Evolutionary conservation across 2,888 invertebrate species (phyloP), one percentile per base, ranked within the genome.

Genomic region (Erpobdella octoculata): DNA sequence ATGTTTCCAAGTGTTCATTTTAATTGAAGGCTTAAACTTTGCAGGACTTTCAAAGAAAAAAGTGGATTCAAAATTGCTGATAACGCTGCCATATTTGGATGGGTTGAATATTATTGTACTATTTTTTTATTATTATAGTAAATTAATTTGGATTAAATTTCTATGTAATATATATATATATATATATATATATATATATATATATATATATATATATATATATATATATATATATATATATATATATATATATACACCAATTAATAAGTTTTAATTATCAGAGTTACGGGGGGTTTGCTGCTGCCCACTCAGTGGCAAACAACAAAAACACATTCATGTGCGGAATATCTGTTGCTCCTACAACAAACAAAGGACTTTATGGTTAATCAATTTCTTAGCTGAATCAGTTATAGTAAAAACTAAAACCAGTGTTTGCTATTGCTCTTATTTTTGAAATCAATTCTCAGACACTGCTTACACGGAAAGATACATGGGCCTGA

Each of bases 351-450:
- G 90, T 96, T 12, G 92, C 96, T 2, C 97, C 97, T 0, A 93
- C 97, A 28, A 91, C 93, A 6, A 92, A 93, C 78, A 97, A 95
- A 93, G 88, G 90, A 78, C 89, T 93, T 74, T 96, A 96, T 79
- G 94, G 95, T 95, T 6, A 9, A 15, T 53, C 28, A 12, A 48
- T 21, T 48, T 48, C n/a, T 48, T 48, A 6, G 25, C 18, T 21
- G 5, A 6, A 48, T 48, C 18, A 48, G 4, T 48, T 9, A 48
- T 48, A 21, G 25, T n/a, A n/a, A n/a, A n/a, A n/a, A n/a, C n/a
- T n/a, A n/a, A n/a, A n/a, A n/a, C n/a, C n/a, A n/a, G n/a, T n/a
- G n/a, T n/a, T n/a, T n/a, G n/a, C n/a, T n/a, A 48, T 48, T 6
- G 25, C 25, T 48, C 18, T 21, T 48, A 25, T 9, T 18, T 53